A percentile compares a stretch with the other conserved stretches of the same genome.
Conservation (phyloP, 2,888 invertebrate genomes). For the Ypsolopha scabrella region DNA sequence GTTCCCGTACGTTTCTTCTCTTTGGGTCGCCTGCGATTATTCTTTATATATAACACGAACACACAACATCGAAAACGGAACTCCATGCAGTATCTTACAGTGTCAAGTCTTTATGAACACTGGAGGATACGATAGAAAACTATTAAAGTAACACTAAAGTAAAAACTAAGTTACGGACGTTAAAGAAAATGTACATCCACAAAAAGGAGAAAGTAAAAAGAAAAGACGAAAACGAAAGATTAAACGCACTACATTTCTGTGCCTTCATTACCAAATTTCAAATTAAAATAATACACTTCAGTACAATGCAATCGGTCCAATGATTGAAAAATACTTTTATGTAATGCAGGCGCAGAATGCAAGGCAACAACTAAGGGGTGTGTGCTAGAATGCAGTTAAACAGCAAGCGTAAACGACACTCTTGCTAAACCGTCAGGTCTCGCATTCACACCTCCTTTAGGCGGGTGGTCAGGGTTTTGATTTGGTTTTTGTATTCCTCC, state of each 20-base stretch:
- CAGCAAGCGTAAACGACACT: slow-evolving; percentile 51
- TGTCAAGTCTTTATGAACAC: slow-evolving; percentile 22
- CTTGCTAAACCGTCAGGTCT: slow-evolving; percentile 39
- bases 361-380: slow-evolving; percentile 21
- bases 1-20: slow-evolving; percentile 93
- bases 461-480: slow-evolving; percentile 98
- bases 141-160: slow-evolving; percentile 11
- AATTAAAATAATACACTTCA: neutral
- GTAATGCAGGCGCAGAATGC: slow-evolving; percentile 33
- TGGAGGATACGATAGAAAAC: slow-evolving; percentile 24
- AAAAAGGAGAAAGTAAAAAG: slow-evolving; percentile 37
- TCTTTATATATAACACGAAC: slow-evolving; percentile 52
- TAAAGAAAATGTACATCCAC: slow-evolving; percentile 27
- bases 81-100: slow-evolving; percentile 45
- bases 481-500: slow-evolving; percentile 99
- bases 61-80: slow-evolving; percentile 50
- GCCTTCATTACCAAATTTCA: slow-evolving; percentile 32
- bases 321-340: slow-evolving; percentile 1
- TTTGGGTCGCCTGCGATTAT: slow-evolving; percentile 88
- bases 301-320: neutral
- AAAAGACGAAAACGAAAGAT: slow-evolving; percentile 11
- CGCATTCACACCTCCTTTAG: slow-evolving; percentile 94
- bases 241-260: slow-evolving; percentile 30
- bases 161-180: slow-evolving; percentile 19
- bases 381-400: slow-evolving; percentile 53